These are phyloP conservation scores for Tylochromis polylepis DNA, from an alignment of 2,113 vertebrate genomes.

Conservation along the genomic window DNA sequence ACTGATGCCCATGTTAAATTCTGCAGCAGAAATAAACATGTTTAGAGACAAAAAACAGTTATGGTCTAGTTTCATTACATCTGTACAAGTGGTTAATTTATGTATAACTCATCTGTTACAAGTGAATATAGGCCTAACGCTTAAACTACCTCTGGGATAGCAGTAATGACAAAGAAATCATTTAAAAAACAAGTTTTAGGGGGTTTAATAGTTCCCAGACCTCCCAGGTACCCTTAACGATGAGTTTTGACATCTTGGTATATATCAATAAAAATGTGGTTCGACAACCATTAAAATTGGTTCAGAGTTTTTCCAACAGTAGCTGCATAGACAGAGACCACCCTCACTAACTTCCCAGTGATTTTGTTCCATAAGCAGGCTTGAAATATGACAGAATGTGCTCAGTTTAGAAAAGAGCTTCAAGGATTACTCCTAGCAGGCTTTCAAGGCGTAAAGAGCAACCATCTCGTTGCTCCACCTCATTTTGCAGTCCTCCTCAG, in stretches of 20 bases:
- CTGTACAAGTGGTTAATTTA: neutral
- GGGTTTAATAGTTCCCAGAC: neutral
- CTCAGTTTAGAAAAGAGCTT: neutral
- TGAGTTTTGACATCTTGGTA: neutral
- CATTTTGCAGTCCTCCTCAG: neutral
- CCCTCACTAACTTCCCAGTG: neutral
- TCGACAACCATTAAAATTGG: neutral
- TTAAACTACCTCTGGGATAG: neutral
- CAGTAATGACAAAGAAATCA: rapidly evolving
- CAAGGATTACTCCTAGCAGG: neutral
- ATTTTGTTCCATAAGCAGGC: neutral
- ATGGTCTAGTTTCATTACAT: neutral
- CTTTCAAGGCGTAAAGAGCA: neutral
- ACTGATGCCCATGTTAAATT: neutral
- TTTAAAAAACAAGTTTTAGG: neutral
- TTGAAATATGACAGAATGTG: neutral
- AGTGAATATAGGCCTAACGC: neutral
- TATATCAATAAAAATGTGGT: neutral
- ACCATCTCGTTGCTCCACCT: neutral
- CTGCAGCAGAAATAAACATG: neutral
- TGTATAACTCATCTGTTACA: neutral
- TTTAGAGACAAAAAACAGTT: neutral
- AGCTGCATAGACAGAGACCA: neutral
- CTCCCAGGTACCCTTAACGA: neutral
- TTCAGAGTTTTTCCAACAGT: neutral